Conservation (phyloP, 2,888 invertebrate genomes). For the Pachliopta kotzebuea region DNA sequence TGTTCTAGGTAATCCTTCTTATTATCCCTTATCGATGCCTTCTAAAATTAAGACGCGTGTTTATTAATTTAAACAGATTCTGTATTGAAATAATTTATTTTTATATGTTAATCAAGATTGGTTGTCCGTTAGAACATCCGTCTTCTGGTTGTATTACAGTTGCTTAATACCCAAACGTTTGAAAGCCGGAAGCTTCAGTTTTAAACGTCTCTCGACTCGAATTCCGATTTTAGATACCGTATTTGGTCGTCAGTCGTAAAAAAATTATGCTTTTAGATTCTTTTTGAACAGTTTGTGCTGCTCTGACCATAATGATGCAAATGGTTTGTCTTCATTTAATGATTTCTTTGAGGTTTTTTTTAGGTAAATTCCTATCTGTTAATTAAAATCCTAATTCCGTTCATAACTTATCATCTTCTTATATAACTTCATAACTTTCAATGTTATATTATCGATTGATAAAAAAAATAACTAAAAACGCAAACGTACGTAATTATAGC, state of each 20-base stretch:
- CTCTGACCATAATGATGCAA: constrained; percentile 8
- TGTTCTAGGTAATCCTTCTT: no score
- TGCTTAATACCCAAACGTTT: constrained; percentile 16
- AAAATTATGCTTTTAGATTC: constrained; percentile 21
- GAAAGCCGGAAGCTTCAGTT: constrained; percentile 28
- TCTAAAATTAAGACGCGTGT: no score
- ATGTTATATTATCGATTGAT: no score
- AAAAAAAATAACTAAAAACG: no score
- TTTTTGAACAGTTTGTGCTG: constrained; percentile 17
- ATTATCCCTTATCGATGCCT: no score
- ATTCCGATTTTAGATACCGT: constrained; percentile 31
- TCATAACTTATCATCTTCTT: no score
- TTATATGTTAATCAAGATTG: neutral
- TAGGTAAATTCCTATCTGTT: no score
- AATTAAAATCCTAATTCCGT: no score
- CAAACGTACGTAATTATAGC: no score
- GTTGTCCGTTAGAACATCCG: neutral
- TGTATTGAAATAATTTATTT: neutral
- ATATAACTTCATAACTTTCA: no score
- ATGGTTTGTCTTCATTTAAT: constrained; percentile 15
- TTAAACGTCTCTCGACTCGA: constrained; percentile 29
- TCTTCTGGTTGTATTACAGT: constrained; percentile 18
- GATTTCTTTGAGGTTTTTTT: constrained; percentile 13
- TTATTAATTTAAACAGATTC: no score
- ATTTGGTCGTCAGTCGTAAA: constrained; percentile 29